Evolutionary conservation across 2,888 invertebrate species (phyloP), one percentile per base, ranked within the genome.

Genomic region (Entomobrya multifasciata): DNA sequence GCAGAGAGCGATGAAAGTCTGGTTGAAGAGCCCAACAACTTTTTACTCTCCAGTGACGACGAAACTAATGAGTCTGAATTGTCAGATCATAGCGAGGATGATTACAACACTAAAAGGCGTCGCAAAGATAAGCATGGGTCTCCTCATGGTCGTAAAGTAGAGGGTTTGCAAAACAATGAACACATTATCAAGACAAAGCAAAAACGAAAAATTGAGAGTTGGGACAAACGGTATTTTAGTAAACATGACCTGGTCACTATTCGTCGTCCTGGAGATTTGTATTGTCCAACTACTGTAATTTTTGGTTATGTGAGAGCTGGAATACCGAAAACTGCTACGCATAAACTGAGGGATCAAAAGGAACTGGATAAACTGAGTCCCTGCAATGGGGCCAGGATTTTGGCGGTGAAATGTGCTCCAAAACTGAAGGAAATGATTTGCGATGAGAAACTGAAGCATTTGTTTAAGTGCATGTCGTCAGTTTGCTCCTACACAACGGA

Each of bases 401-500:
- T 70, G 22, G 36, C 80, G 0, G 25, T 84, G 30, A 87, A 87
- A 49, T 25, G 57, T 36, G 0, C 27, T 1, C 5, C 27, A 6
- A 49, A 20, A n/a, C 25, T 44, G 3, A 22, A 52, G 3, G 74
- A 80, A 20, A 89, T 87, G 87, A n/a, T 86, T 6, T n/a, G 57
- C 0, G 27, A 27, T 8, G 41, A 74, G 1, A 87, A 87, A 13
- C 47, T 89, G 0, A 25, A 11, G 3, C 93, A 94, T 52, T 91
- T 94, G 13, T 95, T 93, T 90, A 95, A 95, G 89, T 95, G 95
- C 90, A 94, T 94, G 92, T 93, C 92, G 3, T 92, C 92, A 2
- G 91, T 92, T n/a, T 95, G 95, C 90, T 90, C 92, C 0, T 95
- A 92, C 87, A 92, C 93, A 0, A 93, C 94, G 0, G 92, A 93